Evolutionary conservation across 2,113 vertebrate species (phyloP).

Genomic region (Cervus canadensis): DNA sequence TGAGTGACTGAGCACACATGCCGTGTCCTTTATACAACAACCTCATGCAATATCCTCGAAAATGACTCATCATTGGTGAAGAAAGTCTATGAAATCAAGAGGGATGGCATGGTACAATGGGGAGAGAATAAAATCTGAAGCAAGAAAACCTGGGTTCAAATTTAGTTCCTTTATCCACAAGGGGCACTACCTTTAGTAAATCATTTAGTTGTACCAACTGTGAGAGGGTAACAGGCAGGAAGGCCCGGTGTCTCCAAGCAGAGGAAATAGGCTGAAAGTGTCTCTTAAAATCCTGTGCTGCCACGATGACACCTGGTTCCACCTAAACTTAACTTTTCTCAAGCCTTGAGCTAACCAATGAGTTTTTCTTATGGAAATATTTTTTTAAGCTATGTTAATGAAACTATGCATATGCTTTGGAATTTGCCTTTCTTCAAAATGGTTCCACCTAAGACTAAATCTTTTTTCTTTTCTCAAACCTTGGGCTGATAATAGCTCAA

Average conservation of each 20-base stretch:
- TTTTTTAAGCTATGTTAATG: not conserved
- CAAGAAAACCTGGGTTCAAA: not conserved
- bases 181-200: not conserved
- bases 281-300: not conserved
- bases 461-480: not conserved
- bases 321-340: not conserved
- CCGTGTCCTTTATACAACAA: not conserved
- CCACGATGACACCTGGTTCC: not conserved
- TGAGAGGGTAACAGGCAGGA: not conserved
- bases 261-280: not conserved
- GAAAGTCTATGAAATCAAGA: not conserved
- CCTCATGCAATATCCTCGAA: not conserved
- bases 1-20: not conserved
- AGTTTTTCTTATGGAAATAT: not conserved
- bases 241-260: not conserved
- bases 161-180: not conserved
- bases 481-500: not conserved
- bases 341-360: not conserved
- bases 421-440: not conserved
- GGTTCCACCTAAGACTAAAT: not conserved
- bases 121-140: not conserved
- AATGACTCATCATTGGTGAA: not conserved
- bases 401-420: not conserved
- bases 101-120: not conserved
- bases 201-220: not conserved